Percentiles rank a stretch among this genome's conserved stretches.
Conservation (phyloP, 2,113 vertebrate species). For the Buteo buteo region DNA sequence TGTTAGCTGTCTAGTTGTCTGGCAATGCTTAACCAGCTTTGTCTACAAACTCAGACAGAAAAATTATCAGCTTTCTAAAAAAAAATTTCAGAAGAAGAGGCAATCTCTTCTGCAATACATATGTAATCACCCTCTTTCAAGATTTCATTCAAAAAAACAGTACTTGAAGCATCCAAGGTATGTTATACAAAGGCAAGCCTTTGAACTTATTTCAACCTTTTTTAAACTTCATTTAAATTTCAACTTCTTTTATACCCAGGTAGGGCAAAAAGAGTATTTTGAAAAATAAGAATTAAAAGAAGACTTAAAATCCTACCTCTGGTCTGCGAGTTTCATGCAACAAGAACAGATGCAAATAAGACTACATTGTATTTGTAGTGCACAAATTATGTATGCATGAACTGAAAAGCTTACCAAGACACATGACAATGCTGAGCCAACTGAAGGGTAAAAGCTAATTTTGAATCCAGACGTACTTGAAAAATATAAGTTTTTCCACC, state of each 20-base stretch:
- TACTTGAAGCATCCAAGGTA: background rate
- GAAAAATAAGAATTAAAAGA: background rate
- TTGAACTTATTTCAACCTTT: background rate
- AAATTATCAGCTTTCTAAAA: background rate
- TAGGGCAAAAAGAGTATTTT: background rate
- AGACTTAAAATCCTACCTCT: background rate
- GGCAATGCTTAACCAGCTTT: background rate
- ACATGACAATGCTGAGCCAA: background rate
- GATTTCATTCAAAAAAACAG: background rate
- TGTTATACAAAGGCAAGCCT: background rate
- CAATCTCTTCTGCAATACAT: background rate
- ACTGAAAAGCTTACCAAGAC: background rate
- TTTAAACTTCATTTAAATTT: background rate
- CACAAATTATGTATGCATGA: background rate
- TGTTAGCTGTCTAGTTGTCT: conserved; percentile 10
- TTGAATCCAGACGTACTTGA: background rate
- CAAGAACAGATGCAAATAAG: background rate
- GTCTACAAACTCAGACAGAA: background rate
- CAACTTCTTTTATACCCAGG: background rate
- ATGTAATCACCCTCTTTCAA: background rate
- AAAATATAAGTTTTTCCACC: background rate
- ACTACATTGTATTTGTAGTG: background rate
- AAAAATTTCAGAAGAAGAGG: background rate
- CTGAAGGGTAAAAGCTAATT: background rate
- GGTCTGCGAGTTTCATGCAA: background rate